Evolutionary conservation across 30 jellyfish, hydroid and myxozoan species (phyloP).

Genomic region (Cassiopea andromeda): DNA sequence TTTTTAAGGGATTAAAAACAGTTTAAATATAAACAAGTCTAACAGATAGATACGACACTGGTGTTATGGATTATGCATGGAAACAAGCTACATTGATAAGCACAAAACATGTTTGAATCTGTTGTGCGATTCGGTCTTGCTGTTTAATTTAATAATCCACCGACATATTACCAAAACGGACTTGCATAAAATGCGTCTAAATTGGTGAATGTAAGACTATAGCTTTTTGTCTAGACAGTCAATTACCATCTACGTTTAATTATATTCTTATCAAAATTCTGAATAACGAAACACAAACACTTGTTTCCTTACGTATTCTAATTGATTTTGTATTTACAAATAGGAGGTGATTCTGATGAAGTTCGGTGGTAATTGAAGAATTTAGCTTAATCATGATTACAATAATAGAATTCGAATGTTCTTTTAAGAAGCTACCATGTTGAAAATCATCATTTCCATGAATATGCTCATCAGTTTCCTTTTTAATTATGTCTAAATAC

Average conservation of each 20-base stretch:
- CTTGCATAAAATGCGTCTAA: not conserved
- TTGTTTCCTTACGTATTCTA: slow-evolving; percentile 21
- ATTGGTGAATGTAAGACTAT: slow-evolving; percentile 8
- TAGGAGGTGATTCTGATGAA: not conserved
- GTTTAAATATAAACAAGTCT: no score
- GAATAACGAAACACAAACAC: slow-evolving; percentile 33
- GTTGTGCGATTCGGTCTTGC: not conserved
- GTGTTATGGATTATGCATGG: no score
- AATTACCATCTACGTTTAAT: slow-evolving; percentile 23
- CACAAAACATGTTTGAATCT: not conserved
- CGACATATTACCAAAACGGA: slow-evolving; percentile 16
- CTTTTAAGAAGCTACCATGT: slow-evolving; percentile 64
- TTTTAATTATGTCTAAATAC: slow-evolving; percentile 6
- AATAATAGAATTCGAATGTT: slow-evolving; percentile 25
- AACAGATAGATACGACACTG: no score
- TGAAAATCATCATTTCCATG: slow-evolving; percentile 21
- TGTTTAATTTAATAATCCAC: not conserved
- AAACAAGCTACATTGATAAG: not conserved
- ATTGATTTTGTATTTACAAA: slow-evolving; percentile 16
- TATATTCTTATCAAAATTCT: slow-evolving; percentile 48
- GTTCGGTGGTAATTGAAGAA: slow-evolving; percentile 12
- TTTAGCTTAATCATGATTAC: slow-evolving; percentile 31
- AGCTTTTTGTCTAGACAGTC: slow-evolving; percentile 56
- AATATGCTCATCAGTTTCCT: slow-evolving; percentile 4
- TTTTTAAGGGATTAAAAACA: no score